Base-by-base conservation (phyloP, 2,113 vertebrate genomes). In the Aptenodytes forsteri region DNA sequence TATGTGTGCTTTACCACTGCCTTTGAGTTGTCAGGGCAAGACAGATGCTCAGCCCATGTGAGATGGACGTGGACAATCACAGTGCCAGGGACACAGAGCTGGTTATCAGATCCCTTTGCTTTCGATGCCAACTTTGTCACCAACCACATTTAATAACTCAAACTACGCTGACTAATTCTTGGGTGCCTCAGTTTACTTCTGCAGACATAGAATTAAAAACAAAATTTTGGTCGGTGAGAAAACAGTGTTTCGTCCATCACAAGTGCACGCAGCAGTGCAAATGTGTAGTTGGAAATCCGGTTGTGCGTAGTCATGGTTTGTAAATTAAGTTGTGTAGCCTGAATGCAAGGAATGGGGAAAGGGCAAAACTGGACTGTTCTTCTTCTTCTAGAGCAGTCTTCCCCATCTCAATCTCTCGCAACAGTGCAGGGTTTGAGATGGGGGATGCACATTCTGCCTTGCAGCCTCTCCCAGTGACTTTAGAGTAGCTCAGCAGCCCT, bases 211-310 rank as follows among this genome's bases (percentile, higher is more conserved):
- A 23, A 58, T 18, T 40, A 34, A 47, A 46, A 23, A 22, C 7
- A 20, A 27, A 11, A 29, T 10, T 32, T 54, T 6, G 15, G 3
- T 29, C 16, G 34, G 13, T 23, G 40, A 40, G 38, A 42, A 89
- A 81, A 26, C 3, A 3, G 6, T 4, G 2, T 7, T 62, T 29
- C 26, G 18, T 42, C 52, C 30, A 30, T 15, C 38, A 6, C 6
- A 6, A 49, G 9, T 2, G 13, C 40, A 34, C 0, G 0, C 40
- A 52, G 61, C 23, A 10, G 13, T 22, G 42, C 25, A 15, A 71
- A 69, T 5, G 23, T 67, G 76, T 72, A 17, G 7, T 20, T 40
- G 47, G 36, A 92, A 78, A 70, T n/a, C 18, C 18, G 23, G 5
- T 7, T 34, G 46, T n/a, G 6, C 3, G 54, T 20, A 13, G 36